Conservation (phyloP, 2,113 vertebrate genomes). For the Peromyscus californicus region DNA sequence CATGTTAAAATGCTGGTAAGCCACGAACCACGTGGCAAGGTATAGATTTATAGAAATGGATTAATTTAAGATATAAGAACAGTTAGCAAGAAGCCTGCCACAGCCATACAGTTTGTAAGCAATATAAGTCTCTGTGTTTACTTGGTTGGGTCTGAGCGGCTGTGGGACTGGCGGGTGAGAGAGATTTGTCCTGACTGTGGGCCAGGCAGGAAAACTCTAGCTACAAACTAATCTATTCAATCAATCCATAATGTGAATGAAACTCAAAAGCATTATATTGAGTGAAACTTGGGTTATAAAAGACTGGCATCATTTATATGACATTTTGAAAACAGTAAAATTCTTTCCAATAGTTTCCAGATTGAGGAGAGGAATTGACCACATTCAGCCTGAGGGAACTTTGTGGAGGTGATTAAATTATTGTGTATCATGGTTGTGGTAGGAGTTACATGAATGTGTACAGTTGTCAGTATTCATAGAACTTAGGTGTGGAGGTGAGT, state of each 20-base stretch:
- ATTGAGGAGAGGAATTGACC: not conserved
- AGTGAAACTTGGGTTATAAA: not conserved
- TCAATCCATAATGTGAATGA: not conserved
- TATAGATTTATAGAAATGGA: no score
- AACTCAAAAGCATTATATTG: not conserved
- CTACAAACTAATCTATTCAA: not conserved
- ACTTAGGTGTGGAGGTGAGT: not conserved
- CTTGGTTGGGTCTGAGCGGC: no score
- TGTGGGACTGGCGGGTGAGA: no score
- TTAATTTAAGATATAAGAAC: no score
- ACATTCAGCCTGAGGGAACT: not conserved
- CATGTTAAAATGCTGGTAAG: no score
- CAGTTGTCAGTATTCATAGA: not conserved
- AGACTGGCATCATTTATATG: not conserved
- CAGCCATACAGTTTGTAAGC: no score
- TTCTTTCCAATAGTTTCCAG: not conserved
- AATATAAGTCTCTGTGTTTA: no score
- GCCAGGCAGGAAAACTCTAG: no score
- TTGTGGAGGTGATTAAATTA: not conserved
- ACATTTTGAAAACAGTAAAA: slow-evolving; percentile 35
- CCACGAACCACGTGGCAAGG: no score
- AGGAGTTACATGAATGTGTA: not conserved
- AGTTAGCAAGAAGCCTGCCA: no score
- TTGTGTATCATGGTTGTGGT: not conserved
- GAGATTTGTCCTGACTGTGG: no score